phyloP scores from a whole-genome alignment of 2,797 vertebrate genomes.

The Craterocephalus amniculus region DNA sequence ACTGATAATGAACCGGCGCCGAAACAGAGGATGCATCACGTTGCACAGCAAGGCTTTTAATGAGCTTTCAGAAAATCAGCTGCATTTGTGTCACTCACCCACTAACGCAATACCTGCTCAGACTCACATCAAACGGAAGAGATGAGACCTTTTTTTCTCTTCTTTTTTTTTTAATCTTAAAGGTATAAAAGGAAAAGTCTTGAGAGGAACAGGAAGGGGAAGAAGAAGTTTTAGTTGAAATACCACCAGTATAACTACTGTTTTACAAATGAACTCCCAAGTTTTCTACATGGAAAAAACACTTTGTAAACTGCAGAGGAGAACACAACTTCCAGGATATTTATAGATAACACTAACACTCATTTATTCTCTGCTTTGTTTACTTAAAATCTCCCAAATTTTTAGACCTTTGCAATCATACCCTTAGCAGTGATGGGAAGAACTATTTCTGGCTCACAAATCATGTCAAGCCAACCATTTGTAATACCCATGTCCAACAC shows the following conservation, averaged over 20 bases:
- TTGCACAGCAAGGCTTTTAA: constrained; percentile 18
- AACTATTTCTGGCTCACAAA: neutral
- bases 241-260: neutral
- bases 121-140: constrained; percentile 32
- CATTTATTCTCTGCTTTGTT: neutral
- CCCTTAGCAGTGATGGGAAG: neutral
- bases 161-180: constrained; percentile 14
- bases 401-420: neutral
- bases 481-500: constrained; percentile 41
- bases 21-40: constrained; percentile 32
- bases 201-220: neutral
- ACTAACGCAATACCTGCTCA: constrained; percentile 7
- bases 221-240: constrained; percentile 4
- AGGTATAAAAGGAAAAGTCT: neutral
- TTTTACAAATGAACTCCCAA: neutral
- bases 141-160: constrained; percentile 10
- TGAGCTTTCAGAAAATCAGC: constrained; percentile 31
- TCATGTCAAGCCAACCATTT: neutral
- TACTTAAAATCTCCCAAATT: neutral
- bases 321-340: neutral
- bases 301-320: neutral
- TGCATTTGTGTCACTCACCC: constrained; percentile 36
- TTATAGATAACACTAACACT: neutral
- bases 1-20: constrained; percentile 44
- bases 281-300: neutral